These are phyloP conservation scores for Himalopsyche japonica DNA, from an alignment of 2,888 invertebrate species.

Conservation along the genomic window DNA sequence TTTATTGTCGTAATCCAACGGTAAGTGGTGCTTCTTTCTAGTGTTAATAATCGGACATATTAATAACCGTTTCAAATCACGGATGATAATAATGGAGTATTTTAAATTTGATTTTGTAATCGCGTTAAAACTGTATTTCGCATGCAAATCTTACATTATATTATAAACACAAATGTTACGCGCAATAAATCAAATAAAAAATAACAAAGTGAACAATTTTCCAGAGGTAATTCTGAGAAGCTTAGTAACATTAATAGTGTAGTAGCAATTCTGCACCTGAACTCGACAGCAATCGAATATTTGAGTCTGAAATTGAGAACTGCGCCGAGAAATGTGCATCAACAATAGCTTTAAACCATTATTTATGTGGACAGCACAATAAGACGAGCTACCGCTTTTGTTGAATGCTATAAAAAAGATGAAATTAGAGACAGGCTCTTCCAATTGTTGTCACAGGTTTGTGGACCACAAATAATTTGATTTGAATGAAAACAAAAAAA, in stretches of 20 bases:
- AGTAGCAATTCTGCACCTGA: no score
- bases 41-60: background rate
- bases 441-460: background rate
- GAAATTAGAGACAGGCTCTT: background rate
- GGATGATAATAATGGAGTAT: background rate
- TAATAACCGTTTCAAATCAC: background rate
- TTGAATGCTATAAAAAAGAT: background rate
- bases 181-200: background rate
- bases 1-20: slow-evolving; percentile 13
- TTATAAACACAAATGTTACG: background rate
- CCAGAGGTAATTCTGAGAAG: background rate
- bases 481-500: no score
- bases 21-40: background rate
- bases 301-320: background rate
- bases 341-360: slow-evolving; percentile 6
- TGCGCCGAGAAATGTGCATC: background rate
- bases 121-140: background rate
- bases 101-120: background rate
- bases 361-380: slow-evolving; percentile 14
- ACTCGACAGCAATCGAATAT: background rate
- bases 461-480: background rate
- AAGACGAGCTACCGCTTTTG: slow-evolving; percentile 4
- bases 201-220: background rate
- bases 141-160: background rate
- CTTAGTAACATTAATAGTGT: no score